Conservation (phyloP, 1,140 invertebrate species). For the Zophobas morio region DNA sequence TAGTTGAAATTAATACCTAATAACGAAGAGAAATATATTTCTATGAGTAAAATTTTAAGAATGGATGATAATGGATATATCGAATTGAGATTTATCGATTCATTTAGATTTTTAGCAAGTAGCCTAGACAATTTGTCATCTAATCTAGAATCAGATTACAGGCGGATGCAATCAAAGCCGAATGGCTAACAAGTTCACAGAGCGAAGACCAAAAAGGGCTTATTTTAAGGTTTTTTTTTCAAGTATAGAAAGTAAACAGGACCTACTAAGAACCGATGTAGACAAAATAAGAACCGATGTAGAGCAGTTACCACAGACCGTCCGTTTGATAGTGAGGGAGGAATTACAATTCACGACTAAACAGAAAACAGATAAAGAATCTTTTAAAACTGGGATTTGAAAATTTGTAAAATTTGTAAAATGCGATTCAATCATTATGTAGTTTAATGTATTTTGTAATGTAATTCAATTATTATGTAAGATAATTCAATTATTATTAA, state of each 20-base stretch:
- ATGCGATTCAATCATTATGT: neutral
- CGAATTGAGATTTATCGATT: too few relatives aligned
- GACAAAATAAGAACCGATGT: neutral
- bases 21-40: too few relatives aligned
- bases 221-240: slow-evolving; percentile 1
- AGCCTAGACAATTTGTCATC: too few relatives aligned
- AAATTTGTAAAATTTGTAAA: slow-evolving; percentile 3
- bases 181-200: slow-evolving; percentile 1
- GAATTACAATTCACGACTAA: neutral
- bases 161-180: neutral
- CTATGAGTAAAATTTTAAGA: too few relatives aligned
- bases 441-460: too few relatives aligned
- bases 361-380: slow-evolving; percentile 1
- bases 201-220: neutral
- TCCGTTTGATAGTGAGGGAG: neutral
- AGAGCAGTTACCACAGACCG: neutral
- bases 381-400: neutral
- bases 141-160: neutral
- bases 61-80: too few relatives aligned
- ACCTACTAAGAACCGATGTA: neutral
- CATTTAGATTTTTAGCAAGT: too few relatives aligned
- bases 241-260: neutral
- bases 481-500: too few relatives aligned
- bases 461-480: too few relatives aligned
- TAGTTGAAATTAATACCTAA: too few relatives aligned